Evolutionary conservation across 2,888 invertebrate species (phyloP), one percentile per base, ranked within the genome.

Genomic region (Scaptomyza parva): DNA sequence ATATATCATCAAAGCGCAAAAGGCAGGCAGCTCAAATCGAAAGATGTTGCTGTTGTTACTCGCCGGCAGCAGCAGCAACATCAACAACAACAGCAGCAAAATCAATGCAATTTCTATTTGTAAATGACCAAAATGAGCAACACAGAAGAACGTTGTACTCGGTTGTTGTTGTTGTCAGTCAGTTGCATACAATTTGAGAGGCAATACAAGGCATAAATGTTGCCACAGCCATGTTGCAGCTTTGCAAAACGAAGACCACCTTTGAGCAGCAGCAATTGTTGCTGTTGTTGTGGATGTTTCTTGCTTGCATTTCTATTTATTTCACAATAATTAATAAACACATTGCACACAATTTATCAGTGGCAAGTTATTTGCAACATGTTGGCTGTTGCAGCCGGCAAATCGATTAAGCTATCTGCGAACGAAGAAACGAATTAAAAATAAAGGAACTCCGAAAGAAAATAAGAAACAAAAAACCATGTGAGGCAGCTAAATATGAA

Each of bases 361-460:
- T 78, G 70, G 67, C 62, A 64, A 58, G 58, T 64, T 68, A 53
- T 77, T 64, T 28, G 53, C 59, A 51, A 22, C 48, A 50, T 35
- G 53, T n/a, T 57, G 76, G 76, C 52, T 67, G 76, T 73, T 24
- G 57, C 12, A 40, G 57, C 88, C 54, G 77, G 83, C 78, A 79
- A 89, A 88, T 88, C 88, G 89, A 89, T 89, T 89, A 89, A 88
- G 89, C 88, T 88, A 88, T 85, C 87, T 86, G 59, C 63, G 60
- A 62, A 67, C 74, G 66, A 54, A 61, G 86, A 86, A 86, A 86
- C 58, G 68, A 78, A 86, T 84, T 76, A 76, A 78, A 83, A 71
- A 6, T 11, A 66, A 69, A 64, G 54, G 65, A 35, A 20, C 8
- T 12, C 12, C 7, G 3, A 51, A 57, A 60, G 59, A 58, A 62